Evolutionary conservation across 2,113 vertebrate genomes (phyloP), one percentile per base, ranked within the genome.

Genomic region (Alligator sinensis): DNA sequence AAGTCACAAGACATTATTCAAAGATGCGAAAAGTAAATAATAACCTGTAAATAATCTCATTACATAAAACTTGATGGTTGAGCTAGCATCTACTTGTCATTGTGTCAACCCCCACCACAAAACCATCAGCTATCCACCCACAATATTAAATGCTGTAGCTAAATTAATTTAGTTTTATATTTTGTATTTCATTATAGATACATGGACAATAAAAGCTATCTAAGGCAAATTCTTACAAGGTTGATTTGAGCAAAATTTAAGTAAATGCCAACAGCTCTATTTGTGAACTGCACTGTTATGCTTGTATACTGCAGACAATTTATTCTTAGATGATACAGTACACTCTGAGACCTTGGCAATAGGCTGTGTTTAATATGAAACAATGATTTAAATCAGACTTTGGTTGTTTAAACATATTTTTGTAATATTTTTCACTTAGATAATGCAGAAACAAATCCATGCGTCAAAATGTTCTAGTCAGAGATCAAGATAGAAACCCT

Each of bases 401-500:
- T 95, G 94, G 47, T 91, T 92, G 63, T 28, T 94, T 89, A 96
- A 74, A 28, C 28, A 81, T 82, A 91, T 95, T 91, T 54, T 95
- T 80, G 64, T 79, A 77, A 63, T 88, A 95, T 89, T 96, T 96
- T 95, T 97, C 89, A 96, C 89, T 79, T 91, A 95, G 86, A 95
- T 95, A 97, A 94, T 88, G 22, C 80, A 97, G 91, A 96, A 92
- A 94, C 22, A 95, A 97, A 96, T 95, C 79, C 77, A 89, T 59
- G 83, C 81, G 95, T 96, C 90, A 93, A 96, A 89, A 90, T 63
- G 38, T 64, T 82, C 38, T 86, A 9, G 93, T 96, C 92, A 96
- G 97, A 97, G 91, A 97, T 95, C 87, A 97, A 96, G 93, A 97
- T 30, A 94, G 89, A 97, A 97, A 97, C 90, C 87, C 87, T 81